Evolutionary conservation across 2,797 vertebrate genomes (phyloP).

Genomic region (Chrosomus eos): DNA sequence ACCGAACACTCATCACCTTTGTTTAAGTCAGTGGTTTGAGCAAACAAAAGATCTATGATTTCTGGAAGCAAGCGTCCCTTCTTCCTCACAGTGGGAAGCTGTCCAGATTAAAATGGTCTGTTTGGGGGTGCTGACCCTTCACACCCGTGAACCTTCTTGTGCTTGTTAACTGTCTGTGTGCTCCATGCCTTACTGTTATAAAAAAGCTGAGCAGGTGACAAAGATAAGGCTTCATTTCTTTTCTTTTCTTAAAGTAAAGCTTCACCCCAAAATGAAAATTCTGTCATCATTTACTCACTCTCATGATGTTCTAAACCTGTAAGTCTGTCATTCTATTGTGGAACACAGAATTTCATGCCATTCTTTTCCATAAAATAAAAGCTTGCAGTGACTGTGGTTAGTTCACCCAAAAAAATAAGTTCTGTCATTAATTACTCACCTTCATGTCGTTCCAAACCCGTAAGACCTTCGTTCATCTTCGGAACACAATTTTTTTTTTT

Average conservation of each 20-base stretch:
- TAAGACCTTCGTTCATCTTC: no score
- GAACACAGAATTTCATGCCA: neutral
- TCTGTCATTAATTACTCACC: no score
- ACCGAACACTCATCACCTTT: slow-evolving; percentile 18
- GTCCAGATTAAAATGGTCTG: slow-evolving; percentile 13
- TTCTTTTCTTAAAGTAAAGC: neutral
- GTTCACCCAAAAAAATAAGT: no score
- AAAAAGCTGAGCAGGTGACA: neutral
- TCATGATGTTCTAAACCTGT: neutral
- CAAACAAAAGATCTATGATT: slow-evolving; percentile 28
- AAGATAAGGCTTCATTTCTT: neutral
- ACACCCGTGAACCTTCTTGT: slow-evolving; percentile 5
- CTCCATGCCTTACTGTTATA: neutral
- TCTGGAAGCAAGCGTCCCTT: neutral
- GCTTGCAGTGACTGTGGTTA: neutral
- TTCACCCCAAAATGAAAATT: neutral
- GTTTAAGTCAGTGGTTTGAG: neutral
- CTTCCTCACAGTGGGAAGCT: slow-evolving; percentile 7
- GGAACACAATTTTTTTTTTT: no score
- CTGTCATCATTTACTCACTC: neutral
- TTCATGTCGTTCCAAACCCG: no score
- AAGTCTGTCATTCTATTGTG: rapidly evolving
- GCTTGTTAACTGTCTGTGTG: neutral
- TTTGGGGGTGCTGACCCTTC: slow-evolving; percentile 23
- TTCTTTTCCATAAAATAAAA: neutral